Conservation (phyloP, 2,888 invertebrate species). For the Hyppa rectilinea region DNA sequence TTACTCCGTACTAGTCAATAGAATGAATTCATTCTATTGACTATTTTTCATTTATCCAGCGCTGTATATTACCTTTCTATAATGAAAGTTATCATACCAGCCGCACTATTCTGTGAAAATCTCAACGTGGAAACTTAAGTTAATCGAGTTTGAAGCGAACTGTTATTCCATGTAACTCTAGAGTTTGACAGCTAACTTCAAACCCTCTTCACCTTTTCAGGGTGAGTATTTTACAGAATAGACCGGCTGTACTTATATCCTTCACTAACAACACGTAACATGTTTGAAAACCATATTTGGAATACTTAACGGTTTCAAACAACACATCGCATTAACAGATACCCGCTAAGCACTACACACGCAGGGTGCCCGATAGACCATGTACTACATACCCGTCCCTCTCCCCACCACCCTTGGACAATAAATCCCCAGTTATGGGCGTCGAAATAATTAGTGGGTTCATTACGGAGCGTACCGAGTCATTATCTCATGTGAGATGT, state of each 20-base stretch:
- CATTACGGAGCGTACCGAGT: conserved; percentile 68
- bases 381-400: conserved; percentile 29
- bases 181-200: too few species aligned
- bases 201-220: too few species aligned
- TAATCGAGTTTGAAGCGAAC: too few species aligned
- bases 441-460: conserved; percentile 72
- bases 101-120: too few species aligned
- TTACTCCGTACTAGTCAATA: too few species aligned
- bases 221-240: too few species aligned
- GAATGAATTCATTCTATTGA: neutral
- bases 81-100: too few species aligned
- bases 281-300: too few species aligned
- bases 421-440: conserved; percentile 71
- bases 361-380: conserved; percentile 40
- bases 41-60: neutral
- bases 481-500: conserved; percentile 55
- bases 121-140: too few species aligned
- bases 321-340: conserved; percentile 39
- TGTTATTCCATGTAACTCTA: too few species aligned
- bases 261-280: neutral
- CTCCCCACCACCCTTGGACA: conserved; percentile 21
- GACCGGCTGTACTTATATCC: neutral
- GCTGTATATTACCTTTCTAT: too few species aligned
- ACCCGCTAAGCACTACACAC: conserved; percentile 56
- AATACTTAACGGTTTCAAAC: conserved; percentile 1